Evolutionary conservation across 2,797 vertebrate genomes (phyloP).

Genomic region (Sebastes umbrosus): DNA sequence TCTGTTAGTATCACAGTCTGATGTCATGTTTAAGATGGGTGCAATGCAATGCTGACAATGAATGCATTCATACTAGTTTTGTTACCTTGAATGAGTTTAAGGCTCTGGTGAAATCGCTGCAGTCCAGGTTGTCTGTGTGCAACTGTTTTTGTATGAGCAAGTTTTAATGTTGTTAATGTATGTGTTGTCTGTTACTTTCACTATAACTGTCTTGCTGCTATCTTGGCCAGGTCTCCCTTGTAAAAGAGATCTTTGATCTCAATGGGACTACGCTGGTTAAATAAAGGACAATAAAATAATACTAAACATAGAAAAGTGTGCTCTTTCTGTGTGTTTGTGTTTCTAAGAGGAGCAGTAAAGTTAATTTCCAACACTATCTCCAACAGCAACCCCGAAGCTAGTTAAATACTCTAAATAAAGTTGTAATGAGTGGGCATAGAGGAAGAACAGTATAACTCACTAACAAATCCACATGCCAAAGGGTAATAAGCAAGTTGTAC

Average conservation of each 20-base stretch:
- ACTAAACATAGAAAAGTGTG: not conserved
- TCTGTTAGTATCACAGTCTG: not conserved
- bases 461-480: not conserved
- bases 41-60: constrained; percentile 29
- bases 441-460: not conserved
- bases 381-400: not conserved
- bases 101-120: too few species aligned
- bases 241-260: too few species aligned
- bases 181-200: too few species aligned
- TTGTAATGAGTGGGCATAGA: not conserved
- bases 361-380: constrained; percentile 6
- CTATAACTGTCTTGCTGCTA: too few species aligned
- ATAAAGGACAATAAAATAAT: too few species aligned
- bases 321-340: not conserved
- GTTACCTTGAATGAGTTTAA: too few species aligned
- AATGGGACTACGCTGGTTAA: too few species aligned
- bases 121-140: too few species aligned
- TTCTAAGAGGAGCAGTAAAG: not conserved
- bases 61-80: constrained; percentile 3
- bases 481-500: constrained; percentile 5
- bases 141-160: too few species aligned
- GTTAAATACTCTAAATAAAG: not conserved
- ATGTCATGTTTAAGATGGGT: constrained; percentile 30
- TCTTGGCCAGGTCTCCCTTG: too few species aligned
- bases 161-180: too few species aligned